Percentiles rank a stretch among this genome's conserved stretches.
Conservation (phyloP, 2,113 vertebrate genomes). For the Mustela lutreola region DNA sequence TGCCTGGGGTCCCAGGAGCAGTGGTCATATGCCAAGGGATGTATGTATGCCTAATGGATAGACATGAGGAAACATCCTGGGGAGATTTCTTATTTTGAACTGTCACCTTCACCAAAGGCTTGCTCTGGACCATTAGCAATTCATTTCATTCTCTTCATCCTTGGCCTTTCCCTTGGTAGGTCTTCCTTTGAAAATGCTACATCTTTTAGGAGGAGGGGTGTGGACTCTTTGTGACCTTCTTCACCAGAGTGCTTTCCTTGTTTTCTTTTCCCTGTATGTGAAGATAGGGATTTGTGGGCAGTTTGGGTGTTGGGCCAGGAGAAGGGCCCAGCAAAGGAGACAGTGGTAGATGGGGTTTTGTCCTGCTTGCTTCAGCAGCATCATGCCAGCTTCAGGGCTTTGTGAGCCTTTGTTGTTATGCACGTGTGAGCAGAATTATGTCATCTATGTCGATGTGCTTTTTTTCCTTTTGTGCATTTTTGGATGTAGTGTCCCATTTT, state of each 20-base stretch:
- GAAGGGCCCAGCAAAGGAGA: neutral
- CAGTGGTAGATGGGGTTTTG: neutral
- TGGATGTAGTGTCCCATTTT: neutral
- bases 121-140: neutral
- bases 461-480: neutral
- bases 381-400: neutral
- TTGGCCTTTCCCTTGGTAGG: neutral
- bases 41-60: neutral
- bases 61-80: neutral
- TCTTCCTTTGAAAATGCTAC: neutral
- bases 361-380: neutral
- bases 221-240: neutral
- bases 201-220: neutral
- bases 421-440: neutral
- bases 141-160: neutral
- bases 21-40: neutral
- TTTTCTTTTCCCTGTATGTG: neutral
- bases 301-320: neutral
- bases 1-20: neutral
- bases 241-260: neutral
- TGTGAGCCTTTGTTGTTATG: neutral
- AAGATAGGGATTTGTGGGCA: neutral
- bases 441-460: neutral
- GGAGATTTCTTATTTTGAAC: neutral
- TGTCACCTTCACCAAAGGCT: neutral